Evolutionary conservation across 1,140 invertebrate genomes (phyloP).

Genomic region (Carposina sasakii): DNA sequence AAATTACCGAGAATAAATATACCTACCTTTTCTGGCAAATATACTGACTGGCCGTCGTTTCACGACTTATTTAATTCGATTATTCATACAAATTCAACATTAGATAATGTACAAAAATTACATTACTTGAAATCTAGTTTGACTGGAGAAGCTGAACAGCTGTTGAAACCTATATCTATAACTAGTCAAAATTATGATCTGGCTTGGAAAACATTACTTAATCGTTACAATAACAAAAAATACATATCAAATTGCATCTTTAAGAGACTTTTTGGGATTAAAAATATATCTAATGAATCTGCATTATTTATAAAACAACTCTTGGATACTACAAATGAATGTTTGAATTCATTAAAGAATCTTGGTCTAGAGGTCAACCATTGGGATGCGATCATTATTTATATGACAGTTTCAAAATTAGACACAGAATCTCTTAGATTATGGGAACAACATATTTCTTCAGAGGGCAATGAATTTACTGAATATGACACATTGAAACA

Average conservation of each 20-base stretch:
- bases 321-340: slow-evolving; percentile 1
- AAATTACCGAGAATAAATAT: slow-evolving; percentile 12
- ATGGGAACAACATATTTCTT: slow-evolving; percentile 21
- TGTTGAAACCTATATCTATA: slow-evolving; percentile 3
- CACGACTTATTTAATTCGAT: slow-evolving; percentile 16
- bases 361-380: not conserved
- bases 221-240: not conserved
- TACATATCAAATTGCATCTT: not conserved
- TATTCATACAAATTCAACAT: slow-evolving; percentile 6
- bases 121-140: slow-evolving; percentile 12
- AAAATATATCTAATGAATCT: not conserved
- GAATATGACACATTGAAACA: slow-evolving; percentile 13
- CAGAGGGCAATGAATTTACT: slow-evolving; percentile 15
- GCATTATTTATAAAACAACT: not conserved
- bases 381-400: slow-evolving; percentile 15
- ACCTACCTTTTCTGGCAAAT: slow-evolving; percentile 10
- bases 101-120: slow-evolving; percentile 18
- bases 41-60: slow-evolving; percentile 9
- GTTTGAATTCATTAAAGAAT: not conserved
- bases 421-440: slow-evolving; percentile 27
- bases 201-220: not conserved
- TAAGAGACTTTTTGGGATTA: not conserved
- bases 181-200: not conserved
- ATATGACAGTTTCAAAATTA: slow-evolving; percentile 26
- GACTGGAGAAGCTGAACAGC: not conserved